Base-by-base conservation (phyloP, 2,113 vertebrate species). In the Podocnemis expansa region DNA sequence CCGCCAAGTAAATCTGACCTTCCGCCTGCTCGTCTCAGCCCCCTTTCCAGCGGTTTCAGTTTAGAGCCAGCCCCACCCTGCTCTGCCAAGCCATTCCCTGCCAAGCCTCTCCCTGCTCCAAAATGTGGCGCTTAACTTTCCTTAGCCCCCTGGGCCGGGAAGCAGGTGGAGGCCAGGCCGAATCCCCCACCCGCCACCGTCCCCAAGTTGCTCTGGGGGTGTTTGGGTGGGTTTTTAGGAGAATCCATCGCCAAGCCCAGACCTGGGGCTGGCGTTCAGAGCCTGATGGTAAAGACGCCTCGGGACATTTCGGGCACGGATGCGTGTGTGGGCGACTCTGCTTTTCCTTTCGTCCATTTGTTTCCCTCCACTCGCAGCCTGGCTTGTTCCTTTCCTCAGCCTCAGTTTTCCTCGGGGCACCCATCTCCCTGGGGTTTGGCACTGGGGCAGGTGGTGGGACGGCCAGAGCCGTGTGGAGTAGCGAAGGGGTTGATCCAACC, bases 111-210 rank as follows among this genome's bases (percentile, higher is more conserved):
- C 27, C 84, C 60, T 21, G 49, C 70, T 58, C 73, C 52, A 47
- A 83, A 84, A 88, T 88, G 90, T 84, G 85, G 85, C 85, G 79
- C 80, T 58, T 84, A 84, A 85, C 87, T 75, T 88, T 56, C 82
- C 84, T 55, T 12, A 47, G 63, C 76, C 25, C 76, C 82, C 67
- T 7, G 58, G 60, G 31, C 16, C 8, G 78, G 41, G 80, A 80
- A 85, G 80, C 60, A 34, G 80, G 80, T 73, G 29, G 54, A 38
- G 80, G 80, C 84, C 67, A 58, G 84, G 51, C n/a, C 43, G 2
- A 38, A 14, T 47, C 79, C 45, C 49, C 25, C 55, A 55, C 27
- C 25, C 29, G 45, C 38, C 52, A 19, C 43, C 43, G 24, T 25
- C 73, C 19, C n/a, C 16, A 14, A 13, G 7, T 17, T 27, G 13